These are phyloP conservation scores for Plagiodera versicolora DNA, from an alignment of 2,888 invertebrate genomes.

Conservation along the genomic window DNA sequence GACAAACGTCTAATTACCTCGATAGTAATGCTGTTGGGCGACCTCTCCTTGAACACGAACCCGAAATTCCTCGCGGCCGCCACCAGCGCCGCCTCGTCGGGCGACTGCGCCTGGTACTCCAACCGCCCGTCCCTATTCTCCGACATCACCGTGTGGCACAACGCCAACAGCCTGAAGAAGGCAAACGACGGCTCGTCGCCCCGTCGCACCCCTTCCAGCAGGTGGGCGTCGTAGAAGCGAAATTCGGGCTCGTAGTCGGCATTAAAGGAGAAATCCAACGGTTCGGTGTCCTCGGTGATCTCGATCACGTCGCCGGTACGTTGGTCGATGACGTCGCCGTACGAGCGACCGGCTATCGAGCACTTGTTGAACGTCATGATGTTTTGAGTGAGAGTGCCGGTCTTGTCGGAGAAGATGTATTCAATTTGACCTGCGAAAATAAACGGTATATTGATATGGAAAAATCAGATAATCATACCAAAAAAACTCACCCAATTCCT, in stretches of 20 bases:
- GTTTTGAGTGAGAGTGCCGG: slow-evolving; percentile 98
- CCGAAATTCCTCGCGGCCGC: slow-evolving; percentile 98
- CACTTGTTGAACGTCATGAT: slow-evolving; percentile 99
- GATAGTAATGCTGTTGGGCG: slow-evolving; percentile 91
- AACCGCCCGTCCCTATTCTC: slow-evolving; percentile 74
- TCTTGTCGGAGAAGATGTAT: slow-evolving; percentile 99
- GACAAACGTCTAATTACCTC: no score
- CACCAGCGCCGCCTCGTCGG: slow-evolving; percentile 96
- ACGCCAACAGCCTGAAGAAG: slow-evolving; percentile 86
- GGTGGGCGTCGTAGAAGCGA: slow-evolving; percentile 86
- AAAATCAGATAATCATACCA: no score
- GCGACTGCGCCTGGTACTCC: slow-evolving; percentile 76
- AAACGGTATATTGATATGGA: no score
- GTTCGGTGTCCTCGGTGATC: slow-evolving; percentile 76
- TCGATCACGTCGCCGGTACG: slow-evolving; percentile 86
- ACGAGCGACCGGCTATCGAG: slow-evolving; percentile 88
- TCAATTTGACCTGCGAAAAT: slow-evolving; percentile 87
- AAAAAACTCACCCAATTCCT: slow-evolving; percentile 82
- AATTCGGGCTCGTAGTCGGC: slow-evolving; percentile 89
- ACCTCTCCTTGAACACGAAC: slow-evolving; percentile 93
- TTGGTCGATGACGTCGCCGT: slow-evolving; percentile 89
- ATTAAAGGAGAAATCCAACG: slow-evolving; percentile 94
- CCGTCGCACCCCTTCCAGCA: slow-evolving; percentile 79
- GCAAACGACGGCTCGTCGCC: slow-evolving; percentile 76
- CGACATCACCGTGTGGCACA: slow-evolving; percentile 99